These are phyloP conservation scores for Gryon sp. DNA, from an alignment of 1,140 invertebrate species.

Conservation along the genomic window DNA sequence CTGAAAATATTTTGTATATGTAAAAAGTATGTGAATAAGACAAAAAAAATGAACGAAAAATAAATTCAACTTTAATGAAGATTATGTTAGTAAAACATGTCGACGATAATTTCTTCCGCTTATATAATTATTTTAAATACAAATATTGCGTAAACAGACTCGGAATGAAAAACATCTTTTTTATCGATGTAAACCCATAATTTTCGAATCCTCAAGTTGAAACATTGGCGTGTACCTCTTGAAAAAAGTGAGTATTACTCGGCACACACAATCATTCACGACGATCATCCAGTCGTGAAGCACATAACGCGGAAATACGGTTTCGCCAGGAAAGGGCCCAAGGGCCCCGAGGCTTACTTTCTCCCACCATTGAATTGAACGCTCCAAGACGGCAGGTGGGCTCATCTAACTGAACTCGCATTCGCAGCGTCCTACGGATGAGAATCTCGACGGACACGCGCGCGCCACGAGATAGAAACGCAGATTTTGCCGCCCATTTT, in stretches of 20 bases:
- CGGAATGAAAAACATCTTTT: neutral
- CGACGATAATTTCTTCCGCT: too few relatives aligned
- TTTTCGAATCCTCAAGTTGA: constrained; percentile 33
- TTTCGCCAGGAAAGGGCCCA: constrained; percentile 61
- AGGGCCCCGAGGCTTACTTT: constrained; percentile 35
- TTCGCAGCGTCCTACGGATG: constrained; percentile 67
- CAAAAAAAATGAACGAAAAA: too few relatives aligned
- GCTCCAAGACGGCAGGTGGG: constrained; percentile 74
- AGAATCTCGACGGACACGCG: constrained; percentile 77
- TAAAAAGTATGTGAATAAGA: too few relatives aligned
- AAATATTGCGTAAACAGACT: neutral
- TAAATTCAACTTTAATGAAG: too few relatives aligned
- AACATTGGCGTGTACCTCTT: constrained; percentile 3
- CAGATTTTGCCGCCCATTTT: constrained; percentile 69
- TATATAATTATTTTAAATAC: too few relatives aligned
- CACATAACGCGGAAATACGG: constrained; percentile 70
- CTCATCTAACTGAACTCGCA: constrained; percentile 72
- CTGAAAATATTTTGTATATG: too few relatives aligned
- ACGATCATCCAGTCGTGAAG: constrained; percentile 67
- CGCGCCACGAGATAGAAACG: constrained; percentile 78
- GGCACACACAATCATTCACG: constrained; percentile 69
- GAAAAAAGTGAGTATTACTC: constrained; percentile 58
- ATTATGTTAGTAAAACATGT: too few relatives aligned
- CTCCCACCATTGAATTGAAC: constrained; percentile 32
- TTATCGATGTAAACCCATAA: constrained; percentile 11